Percentiles rank a stretch among this genome's conserved stretches.
Evolutionary conservation across 1,140 invertebrate genomes (phyloP).

Genomic region (Bemisia tabaci): DNA sequence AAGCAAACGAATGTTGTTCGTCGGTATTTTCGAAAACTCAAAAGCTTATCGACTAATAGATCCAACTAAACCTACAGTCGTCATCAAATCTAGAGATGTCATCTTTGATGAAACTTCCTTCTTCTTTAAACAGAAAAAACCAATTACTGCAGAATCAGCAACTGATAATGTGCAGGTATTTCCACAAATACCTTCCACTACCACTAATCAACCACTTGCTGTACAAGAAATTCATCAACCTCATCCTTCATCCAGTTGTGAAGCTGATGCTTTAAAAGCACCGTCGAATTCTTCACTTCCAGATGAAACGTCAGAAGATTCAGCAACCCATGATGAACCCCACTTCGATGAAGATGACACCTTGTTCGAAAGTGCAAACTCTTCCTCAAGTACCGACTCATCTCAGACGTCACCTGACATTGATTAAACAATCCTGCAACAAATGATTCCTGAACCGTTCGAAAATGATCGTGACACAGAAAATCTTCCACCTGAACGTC

Average conservation of each 20-base stretch:
- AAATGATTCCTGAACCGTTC: background rate
- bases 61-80: background rate
- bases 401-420: background rate
- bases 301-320: background rate
- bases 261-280: background rate
- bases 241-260: background rate
- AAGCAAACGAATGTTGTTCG: constrained; percentile 14
- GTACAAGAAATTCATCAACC: background rate
- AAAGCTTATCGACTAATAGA: constrained; percentile 14
- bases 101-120: background rate
- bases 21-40: constrained; percentile 16
- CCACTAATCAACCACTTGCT: background rate
- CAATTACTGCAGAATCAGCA: too few species aligned
- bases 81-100: background rate
- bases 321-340: too few species aligned
- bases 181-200: background rate
- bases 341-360: background rate
- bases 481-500: background rate
- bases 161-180: background rate
- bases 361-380: background rate
- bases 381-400: background rate
- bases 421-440: background rate
- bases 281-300: background rate
- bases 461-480: too few species aligned
- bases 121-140: background rate